phyloP scores from a whole-genome alignment of 2,888 invertebrate genomes.

The Acholoe squamosa region DNA sequence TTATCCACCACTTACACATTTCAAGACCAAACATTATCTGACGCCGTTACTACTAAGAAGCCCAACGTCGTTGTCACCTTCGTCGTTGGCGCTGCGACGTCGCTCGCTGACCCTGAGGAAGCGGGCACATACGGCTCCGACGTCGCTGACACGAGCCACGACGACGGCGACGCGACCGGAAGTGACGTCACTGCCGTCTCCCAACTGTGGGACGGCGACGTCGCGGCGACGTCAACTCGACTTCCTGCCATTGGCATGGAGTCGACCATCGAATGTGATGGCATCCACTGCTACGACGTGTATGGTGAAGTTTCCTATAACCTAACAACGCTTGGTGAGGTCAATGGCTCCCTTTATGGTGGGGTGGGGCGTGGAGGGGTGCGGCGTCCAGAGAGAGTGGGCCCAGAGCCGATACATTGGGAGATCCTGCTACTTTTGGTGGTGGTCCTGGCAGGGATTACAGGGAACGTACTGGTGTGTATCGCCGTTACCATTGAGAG shows the following conservation, averaged over 20 bases:
- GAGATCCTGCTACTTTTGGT: slow-evolving; percentile 88
- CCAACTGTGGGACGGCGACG: background rate
- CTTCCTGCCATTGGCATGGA: slow-evolving; percentile 3
- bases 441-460: slow-evolving; percentile 93
- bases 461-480: slow-evolving; percentile 96
- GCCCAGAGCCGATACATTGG: slow-evolving; percentile 64
- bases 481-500: slow-evolving; percentile 95
- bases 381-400: background rate
- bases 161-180: slow-evolving; percentile 13
- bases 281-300: background rate
- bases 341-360: background rate
- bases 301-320: slow-evolving; percentile 24
- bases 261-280: slow-evolving; percentile 38
- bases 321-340: background rate
- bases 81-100: background rate
- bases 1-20: background rate
- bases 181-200: background rate
- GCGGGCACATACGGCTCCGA: background rate
- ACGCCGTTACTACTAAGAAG: background rate
- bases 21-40: background rate
- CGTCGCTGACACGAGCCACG: background rate
- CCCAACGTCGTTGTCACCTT: background rate
- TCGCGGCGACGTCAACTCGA: background rate
- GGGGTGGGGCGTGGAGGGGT: background rate
- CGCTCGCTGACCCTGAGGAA: background rate